Evolutionary conservation across 2,888 invertebrate genomes (phyloP).

Genomic region (Lumbricus terrestris): DNA sequence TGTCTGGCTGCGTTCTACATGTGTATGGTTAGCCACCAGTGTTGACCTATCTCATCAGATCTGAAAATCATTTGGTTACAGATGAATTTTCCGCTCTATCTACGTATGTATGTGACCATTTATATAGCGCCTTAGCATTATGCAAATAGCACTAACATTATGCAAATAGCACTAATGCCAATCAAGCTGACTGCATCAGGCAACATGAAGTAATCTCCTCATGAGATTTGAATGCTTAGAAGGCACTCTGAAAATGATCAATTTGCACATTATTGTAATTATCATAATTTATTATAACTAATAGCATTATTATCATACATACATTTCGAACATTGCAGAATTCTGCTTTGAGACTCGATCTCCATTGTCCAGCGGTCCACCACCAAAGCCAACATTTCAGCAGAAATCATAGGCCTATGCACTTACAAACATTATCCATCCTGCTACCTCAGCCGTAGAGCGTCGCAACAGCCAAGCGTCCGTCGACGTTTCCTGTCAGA

Average conservation of each 20-base stretch:
- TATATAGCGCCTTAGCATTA: too few relatives aligned
- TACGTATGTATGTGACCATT: too few relatives aligned
- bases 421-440: background rate
- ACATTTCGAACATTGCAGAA: background rate
- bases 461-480: background rate
- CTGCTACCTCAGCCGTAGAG: background rate
- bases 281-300: background rate
- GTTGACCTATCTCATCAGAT: too few relatives aligned
- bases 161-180: too few relatives aligned
- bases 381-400: background rate
- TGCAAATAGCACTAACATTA: too few relatives aligned
- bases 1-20: background rate
- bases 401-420: background rate
- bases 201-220: too few relatives aligned
- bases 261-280: background rate
- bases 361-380: background rate
- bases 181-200: too few relatives aligned
- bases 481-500: background rate
- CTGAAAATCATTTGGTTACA: too few relatives aligned
- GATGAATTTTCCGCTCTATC: too few relatives aligned
- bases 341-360: background rate
- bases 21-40: too few relatives aligned
- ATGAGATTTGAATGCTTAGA: too few relatives aligned
- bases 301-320: background rate
- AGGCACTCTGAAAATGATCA: too few relatives aligned